Percentiles rank a stretch among this genome's conserved stretches.
Conservation (phyloP, 2,113 vertebrate genomes). For the Brachypteracias leptosomus region DNA sequence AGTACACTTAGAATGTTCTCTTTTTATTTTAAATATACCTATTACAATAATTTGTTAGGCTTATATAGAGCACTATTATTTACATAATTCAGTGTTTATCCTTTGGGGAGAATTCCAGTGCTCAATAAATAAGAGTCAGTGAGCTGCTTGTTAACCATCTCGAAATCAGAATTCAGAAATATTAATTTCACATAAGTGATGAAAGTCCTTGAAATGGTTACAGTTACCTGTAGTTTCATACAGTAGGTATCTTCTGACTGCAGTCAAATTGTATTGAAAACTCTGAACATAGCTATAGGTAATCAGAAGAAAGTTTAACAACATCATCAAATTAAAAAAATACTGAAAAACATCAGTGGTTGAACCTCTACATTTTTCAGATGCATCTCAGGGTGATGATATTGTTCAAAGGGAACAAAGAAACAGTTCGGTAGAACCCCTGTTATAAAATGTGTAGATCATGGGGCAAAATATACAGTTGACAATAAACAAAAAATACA, state of each 20-base stretch:
- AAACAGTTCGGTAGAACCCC: neutral
- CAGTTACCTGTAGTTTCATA: slow-evolving; percentile 51
- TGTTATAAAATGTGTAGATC: slow-evolving; percentile 20
- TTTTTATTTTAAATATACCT: slow-evolving; percentile 82
- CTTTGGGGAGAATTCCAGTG: slow-evolving; percentile 65
- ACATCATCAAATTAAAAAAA: slow-evolving; percentile 13
- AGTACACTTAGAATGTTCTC: slow-evolving; percentile 59
- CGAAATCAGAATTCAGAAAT: slow-evolving; percentile 44
- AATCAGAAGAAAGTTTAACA: slow-evolving; percentile 40
- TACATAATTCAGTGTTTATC: slow-evolving; percentile 70
- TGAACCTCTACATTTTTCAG: slow-evolving; percentile 25
- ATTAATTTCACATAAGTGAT: slow-evolving; percentile 37
- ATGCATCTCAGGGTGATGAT: neutral
- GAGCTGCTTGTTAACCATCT: slow-evolving; percentile 52
- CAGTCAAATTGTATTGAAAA: slow-evolving; percentile 41
- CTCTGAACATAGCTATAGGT: slow-evolving; percentile 48
- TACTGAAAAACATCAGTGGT: slow-evolving; percentile 24
- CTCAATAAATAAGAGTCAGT: slow-evolving; percentile 61
- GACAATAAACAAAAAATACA: slow-evolving; percentile 43
- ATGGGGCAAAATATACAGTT: slow-evolving; percentile 37
- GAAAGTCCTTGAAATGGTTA: slow-evolving; percentile 59
- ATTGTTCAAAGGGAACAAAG: neutral
- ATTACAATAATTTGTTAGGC: slow-evolving; percentile 76
- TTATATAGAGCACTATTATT: slow-evolving; percentile 72
- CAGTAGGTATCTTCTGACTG: slow-evolving; percentile 14